A percentile compares a stretch with the other conserved stretches of the same genome.
These are phyloP conservation scores for Diphyllodes magnificus DNA, from an alignment of 2,113 vertebrate species.

Conservation along the genomic window DNA sequence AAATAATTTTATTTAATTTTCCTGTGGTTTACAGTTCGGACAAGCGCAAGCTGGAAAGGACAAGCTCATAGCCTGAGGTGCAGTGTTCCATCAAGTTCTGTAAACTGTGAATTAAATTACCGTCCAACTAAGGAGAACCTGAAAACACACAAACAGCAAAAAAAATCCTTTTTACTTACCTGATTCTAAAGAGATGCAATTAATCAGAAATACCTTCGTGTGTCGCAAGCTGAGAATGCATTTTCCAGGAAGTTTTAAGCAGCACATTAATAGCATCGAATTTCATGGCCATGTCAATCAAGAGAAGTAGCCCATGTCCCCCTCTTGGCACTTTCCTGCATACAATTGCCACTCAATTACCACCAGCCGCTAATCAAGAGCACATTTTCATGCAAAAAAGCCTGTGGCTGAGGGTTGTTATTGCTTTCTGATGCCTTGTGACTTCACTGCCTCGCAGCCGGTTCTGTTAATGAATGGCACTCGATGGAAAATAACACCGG, in stretches of 20 bases:
- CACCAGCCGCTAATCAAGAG: neutral
- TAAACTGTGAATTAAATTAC: neutral
- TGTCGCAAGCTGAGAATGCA: neutral
- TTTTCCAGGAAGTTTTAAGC: neutral
- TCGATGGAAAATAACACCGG: neutral
- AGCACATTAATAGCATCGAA: neutral
- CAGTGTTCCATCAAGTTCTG: neutral
- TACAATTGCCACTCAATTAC: conserved; percentile 7
- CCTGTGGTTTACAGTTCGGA: neutral
- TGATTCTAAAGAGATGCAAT: neutral
- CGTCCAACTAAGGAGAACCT: neutral
- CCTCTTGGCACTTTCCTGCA: neutral
- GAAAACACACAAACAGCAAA: neutral
- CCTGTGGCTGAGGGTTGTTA: neutral
- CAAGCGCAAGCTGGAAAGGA: neutral
- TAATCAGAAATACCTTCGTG: neutral
- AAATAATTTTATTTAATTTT: neutral
- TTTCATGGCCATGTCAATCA: neutral
- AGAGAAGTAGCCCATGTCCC: neutral
- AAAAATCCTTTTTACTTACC: neutral
- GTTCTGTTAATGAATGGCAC: neutral
- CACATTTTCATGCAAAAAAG: neutral
- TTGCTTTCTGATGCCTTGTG: neutral
- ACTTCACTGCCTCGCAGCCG: neutral
- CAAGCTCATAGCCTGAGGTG: neutral